Conservation (phyloP, 1,140 invertebrate genomes). For the Vollenhovia emeryi region DNA sequence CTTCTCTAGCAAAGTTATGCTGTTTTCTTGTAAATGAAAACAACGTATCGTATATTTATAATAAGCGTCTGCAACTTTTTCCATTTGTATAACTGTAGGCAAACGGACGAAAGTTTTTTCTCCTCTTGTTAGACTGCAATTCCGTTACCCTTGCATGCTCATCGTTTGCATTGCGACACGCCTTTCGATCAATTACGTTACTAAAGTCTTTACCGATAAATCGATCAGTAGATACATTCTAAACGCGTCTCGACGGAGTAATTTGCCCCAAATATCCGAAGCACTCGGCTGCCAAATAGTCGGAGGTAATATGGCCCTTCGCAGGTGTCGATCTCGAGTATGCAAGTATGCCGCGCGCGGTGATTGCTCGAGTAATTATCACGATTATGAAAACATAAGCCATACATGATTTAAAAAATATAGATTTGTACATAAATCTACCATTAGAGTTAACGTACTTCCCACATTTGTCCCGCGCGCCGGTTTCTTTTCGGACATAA, state of each 20-base stretch:
- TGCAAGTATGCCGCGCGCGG: not conserved
- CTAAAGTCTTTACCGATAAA: constrained; percentile 48
- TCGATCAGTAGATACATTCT: constrained; percentile 50
- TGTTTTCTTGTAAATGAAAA: too few relatives aligned
- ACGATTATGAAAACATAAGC: not conserved
- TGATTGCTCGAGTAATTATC: not conserved
- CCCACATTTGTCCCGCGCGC: too few relatives aligned
- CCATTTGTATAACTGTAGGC: not conserved
- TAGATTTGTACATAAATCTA: not conserved
- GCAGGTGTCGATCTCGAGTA: not conserved
- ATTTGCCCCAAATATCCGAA: constrained; percentile 52
- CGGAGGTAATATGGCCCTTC: constrained; percentile 1
- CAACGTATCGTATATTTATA: not conserved
- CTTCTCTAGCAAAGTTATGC: not conserved
- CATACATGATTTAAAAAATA: not conserved
- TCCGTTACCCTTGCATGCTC: not conserved
- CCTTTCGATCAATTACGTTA: constrained; percentile 54
- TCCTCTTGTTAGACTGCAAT: not conserved
- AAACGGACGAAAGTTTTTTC: not conserved
- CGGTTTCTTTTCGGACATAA: too few relatives aligned
- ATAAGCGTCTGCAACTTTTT: not conserved
- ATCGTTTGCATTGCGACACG: constrained; percentile 33
- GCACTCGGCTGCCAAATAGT: constrained; percentile 28
- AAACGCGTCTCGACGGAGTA: constrained; percentile 48
- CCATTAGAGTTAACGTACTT: too few relatives aligned